phyloP scores from a whole-genome alignment of 2,797 vertebrate species.

The Urophycis tenuis region DNA sequence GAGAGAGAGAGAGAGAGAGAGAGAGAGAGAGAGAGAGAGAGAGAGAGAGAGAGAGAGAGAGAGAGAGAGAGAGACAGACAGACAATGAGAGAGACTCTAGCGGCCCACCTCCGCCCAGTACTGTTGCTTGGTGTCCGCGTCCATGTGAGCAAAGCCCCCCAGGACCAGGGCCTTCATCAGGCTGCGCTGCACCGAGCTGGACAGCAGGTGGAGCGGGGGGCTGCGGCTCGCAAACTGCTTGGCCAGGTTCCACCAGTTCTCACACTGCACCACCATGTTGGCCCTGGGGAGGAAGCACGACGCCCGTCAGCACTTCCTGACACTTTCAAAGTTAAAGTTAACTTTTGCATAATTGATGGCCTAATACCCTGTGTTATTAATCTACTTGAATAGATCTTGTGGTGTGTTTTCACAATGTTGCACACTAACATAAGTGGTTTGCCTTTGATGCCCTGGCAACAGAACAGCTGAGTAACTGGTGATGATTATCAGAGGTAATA shows the following conservation, averaged over 20 bases:
- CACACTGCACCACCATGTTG: slow-evolving; percentile 95
- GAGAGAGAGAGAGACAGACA: neutral
- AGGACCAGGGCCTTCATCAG: slow-evolving; percentile 97
- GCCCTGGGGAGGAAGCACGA: slow-evolving; percentile 70
- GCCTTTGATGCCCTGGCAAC: too few relatives aligned
- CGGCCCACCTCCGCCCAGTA: slow-evolving; percentile 94
- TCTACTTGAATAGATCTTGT: too few relatives aligned
- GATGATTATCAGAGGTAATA: too few relatives aligned
- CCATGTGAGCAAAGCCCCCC: slow-evolving; percentile 97
- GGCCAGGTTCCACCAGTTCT: slow-evolving; percentile 98
- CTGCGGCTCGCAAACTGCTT: slow-evolving; percentile 94
- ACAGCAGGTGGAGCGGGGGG: slow-evolving; percentile 91
- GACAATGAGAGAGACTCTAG: neutral
- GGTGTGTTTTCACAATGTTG: too few relatives aligned
- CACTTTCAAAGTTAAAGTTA: neutral
- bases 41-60: too few relatives aligned
- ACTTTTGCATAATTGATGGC: neutral
- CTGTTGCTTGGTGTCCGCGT: slow-evolving; percentile 93
- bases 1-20: neutral
- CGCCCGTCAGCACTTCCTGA: neutral
- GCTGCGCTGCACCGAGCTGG: slow-evolving; percentile 90
- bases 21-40: neutral
- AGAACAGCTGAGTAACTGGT: neutral
- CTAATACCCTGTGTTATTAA: too few relatives aligned
- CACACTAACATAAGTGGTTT: too few relatives aligned